Conservation (phyloP, 92 coral and sea anemone genomes). For the Actinernus sp. region DNA sequence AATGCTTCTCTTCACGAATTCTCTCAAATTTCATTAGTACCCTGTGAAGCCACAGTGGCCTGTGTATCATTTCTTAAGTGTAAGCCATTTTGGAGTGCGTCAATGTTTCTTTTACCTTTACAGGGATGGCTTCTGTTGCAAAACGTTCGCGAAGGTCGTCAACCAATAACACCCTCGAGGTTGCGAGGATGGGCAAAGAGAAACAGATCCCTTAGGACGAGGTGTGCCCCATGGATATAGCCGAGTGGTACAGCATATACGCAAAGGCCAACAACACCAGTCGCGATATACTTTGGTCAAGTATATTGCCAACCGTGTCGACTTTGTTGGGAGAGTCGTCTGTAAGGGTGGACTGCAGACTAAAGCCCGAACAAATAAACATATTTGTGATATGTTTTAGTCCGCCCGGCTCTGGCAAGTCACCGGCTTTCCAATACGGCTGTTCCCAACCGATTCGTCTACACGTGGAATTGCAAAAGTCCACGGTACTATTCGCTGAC, state of each 20-base stretch:
- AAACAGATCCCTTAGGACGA: conserved; percentile 4
- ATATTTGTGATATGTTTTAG: conserved; percentile 27
- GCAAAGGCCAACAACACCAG: conserved; percentile 12
- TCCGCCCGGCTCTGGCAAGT: conserved; percentile 53
- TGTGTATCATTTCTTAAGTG: no score
- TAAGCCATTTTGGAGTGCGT: no score
- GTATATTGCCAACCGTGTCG: conserved; percentile 18
- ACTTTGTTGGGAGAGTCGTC: conserved; percentile 10
- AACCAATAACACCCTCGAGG: no score
- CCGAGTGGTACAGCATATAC: conserved; percentile 23
- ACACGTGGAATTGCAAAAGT: conserved; percentile 31
- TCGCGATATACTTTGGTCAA: conserved; percentile 8
- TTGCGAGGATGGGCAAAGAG: no score
- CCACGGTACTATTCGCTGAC: conserved; percentile 37
- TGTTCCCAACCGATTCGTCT: conserved; percentile 34
- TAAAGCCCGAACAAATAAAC: conserved; percentile 13
- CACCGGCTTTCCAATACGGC: conserved; percentile 53
- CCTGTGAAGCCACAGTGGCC: no score
- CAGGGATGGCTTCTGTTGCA: no score
- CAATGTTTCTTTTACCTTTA: no score
- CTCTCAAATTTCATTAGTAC: no score
- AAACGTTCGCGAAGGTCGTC: no score
- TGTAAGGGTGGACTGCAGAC: conserved; percentile 41
- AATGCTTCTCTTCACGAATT: no score
- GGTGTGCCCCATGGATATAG: neutral